A percentile compares a stretch with the other conserved stretches of the same genome.
Evolutionary conservation across 2,113 vertebrate species (phyloP).

Genomic region (Tamias sibiricus): DNA sequence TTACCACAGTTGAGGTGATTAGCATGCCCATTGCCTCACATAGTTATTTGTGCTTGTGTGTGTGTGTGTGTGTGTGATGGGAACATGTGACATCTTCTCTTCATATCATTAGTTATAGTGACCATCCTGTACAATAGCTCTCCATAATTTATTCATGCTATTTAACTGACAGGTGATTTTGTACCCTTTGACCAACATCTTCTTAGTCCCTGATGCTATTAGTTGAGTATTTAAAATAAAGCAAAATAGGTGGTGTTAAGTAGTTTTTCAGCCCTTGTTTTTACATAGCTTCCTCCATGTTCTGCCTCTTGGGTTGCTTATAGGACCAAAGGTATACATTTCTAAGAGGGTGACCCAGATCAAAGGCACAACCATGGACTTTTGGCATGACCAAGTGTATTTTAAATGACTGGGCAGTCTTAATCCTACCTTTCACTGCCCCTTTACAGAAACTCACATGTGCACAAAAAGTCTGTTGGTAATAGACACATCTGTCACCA

Average conservation of each 20-base stretch:
- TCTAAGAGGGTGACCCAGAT: background rate
- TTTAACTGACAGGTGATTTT: background rate
- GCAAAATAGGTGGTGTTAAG: background rate
- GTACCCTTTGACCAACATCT: background rate
- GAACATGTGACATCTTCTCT: background rate
- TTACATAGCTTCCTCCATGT: background rate
- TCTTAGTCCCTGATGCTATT: no score
- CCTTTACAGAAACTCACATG: background rate
- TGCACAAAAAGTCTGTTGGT: background rate
- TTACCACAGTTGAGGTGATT: background rate
- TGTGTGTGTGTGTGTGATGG: background rate
- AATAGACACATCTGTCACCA: background rate
- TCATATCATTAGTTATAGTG: background rate
- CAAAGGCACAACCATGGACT: background rate
- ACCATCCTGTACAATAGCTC: background rate
- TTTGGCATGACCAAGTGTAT: background rate
- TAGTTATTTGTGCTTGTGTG: background rate
- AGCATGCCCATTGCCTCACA: background rate
- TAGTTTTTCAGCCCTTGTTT: background rate
- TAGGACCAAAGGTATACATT: background rate
- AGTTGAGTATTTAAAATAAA: background rate
- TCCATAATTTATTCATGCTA: background rate
- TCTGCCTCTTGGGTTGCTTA: background rate
- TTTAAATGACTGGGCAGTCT: background rate
- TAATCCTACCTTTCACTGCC: background rate